Conservation (phyloP, 2,797 vertebrate genomes). For the Scleropages formosus region DNA sequence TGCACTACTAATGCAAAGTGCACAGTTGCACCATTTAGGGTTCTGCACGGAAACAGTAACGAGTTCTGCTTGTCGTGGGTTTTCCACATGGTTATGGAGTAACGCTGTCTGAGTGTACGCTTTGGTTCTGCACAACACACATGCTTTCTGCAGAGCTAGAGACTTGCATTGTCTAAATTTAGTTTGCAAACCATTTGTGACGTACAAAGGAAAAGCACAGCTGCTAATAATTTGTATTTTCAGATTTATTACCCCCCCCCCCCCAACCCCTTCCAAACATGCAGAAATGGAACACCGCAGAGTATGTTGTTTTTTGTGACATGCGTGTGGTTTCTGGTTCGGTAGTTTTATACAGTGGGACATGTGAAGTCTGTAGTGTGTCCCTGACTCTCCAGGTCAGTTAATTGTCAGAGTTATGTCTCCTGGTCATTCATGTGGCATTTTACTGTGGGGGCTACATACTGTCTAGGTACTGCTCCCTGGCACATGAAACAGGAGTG, state of each 20-base stretch:
- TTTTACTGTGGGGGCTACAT: too few relatives aligned
- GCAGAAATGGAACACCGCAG: neutral
- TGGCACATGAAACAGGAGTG: too few relatives aligned
- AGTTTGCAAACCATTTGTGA: slow-evolving; percentile 12
- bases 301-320: slow-evolving; percentile 21
- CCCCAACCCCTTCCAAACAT: slow-evolving; percentile 18
- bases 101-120: neutral
- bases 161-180: neutral
- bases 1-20: slow-evolving; percentile 11
- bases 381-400: neutral
- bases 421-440: slow-evolving; percentile 7
- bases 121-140: slow-evolving; percentile 13
- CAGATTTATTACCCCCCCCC: slow-evolving; percentile 25
- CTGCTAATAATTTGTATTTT: slow-evolving; percentile 30
- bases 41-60: slow-evolving; percentile 1
- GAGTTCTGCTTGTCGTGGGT: slow-evolving; percentile 18
- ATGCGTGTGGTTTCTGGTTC: slow-evolving; percentile 8
- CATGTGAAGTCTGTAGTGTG: slow-evolving; percentile 18
- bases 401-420: slow-evolving; percentile 15
- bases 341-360: neutral
- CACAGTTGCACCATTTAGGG: neutral
- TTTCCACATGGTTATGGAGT: neutral
- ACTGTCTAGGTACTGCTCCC: too few relatives aligned
- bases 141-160: slow-evolving; percentile 16
- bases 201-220: slow-evolving; percentile 22